Conservation (phyloP, 2,888 invertebrate genomes). For the Cynaeus angustus region DNA sequence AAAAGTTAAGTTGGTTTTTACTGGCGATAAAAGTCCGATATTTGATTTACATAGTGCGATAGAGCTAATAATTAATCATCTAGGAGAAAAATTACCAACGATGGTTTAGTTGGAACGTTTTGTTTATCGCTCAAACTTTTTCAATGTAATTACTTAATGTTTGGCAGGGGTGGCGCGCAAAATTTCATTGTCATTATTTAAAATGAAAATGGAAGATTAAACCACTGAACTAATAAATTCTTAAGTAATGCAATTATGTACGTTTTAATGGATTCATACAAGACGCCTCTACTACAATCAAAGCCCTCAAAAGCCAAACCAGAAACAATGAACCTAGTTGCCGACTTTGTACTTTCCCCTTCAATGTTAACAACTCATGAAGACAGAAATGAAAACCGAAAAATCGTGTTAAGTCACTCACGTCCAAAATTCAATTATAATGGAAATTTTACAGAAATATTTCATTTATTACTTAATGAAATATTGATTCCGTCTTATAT, state of each 20-base stretch:
- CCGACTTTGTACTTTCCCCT: constrained; percentile 40
- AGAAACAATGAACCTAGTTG: constrained; percentile 41
- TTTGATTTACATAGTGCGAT: not conserved
- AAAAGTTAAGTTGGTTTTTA: not conserved
- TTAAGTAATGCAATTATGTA: constrained; percentile 35
- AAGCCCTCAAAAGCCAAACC: constrained; percentile 37
- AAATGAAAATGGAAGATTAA: constrained; percentile 39
- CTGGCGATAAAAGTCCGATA: not conserved
- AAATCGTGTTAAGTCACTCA: constrained; percentile 5
- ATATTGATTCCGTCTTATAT: constrained; percentile 12
- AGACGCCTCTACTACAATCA: constrained; percentile 37
- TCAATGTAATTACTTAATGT: constrained; percentile 40
- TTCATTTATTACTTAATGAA: constrained; percentile 23
- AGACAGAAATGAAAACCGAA: constrained; percentile 31
- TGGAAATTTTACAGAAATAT: constrained; percentile 24
- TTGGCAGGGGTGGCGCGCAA: constrained; percentile 15
- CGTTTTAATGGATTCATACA: constrained; percentile 39
- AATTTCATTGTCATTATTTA: constrained; percentile 37
- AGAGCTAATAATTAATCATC: constrained; percentile 42
- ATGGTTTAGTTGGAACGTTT: constrained; percentile 17
- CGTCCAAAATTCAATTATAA: constrained; percentile 22
- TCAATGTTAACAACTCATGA: constrained; percentile 22
- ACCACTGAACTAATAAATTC: constrained; percentile 37
- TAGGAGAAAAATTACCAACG: constrained; percentile 32
- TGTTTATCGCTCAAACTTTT: constrained; percentile 42